Conservation (phyloP, 2,113 vertebrate species). For the Muscicapa adusta region DNA sequence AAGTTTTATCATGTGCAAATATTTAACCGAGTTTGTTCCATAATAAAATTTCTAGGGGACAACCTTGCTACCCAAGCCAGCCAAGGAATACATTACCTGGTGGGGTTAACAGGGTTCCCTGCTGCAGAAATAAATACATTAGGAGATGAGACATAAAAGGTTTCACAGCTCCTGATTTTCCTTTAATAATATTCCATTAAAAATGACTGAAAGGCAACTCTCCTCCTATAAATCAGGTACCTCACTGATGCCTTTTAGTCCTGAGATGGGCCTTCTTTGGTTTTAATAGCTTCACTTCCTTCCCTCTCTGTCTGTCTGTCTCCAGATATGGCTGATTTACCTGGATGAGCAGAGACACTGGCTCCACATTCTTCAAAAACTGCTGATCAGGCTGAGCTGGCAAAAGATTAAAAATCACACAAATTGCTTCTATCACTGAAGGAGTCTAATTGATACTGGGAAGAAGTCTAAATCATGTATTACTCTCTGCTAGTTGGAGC, state of each 20-base stretch:
- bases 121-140: slow-evolving; percentile 76
- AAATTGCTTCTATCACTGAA: slow-evolving; percentile 62
- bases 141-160: slow-evolving; percentile 66
- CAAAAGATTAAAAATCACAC: slow-evolving; percentile 63
- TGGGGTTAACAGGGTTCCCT: slow-evolving; percentile 71
- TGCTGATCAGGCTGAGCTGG: slow-evolving; percentile 56
- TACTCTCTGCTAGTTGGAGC: not conserved
- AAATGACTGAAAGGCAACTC: slow-evolving; percentile 65
- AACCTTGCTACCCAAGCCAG: slow-evolving; percentile 68
- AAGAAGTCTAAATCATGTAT: slow-evolving; percentile 6
- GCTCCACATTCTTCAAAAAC: slow-evolving; percentile 53
- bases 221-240: slow-evolving; percentile 62
- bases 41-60: slow-evolving; percentile 70
- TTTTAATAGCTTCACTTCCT: slow-evolving; percentile 64
- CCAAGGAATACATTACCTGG: slow-evolving; percentile 70
- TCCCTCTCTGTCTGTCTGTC: slow-evolving; percentile 55
- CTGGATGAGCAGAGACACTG: slow-evolving; percentile 62
- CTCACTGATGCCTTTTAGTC: slow-evolving; percentile 29
- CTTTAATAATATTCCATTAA: slow-evolving; percentile 76
- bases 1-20: slow-evolving; percentile 67
- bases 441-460: slow-evolving; percentile 31
- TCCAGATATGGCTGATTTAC: slow-evolving; percentile 69
- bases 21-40: slow-evolving; percentile 70
- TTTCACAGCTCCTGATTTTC: slow-evolving; percentile 72
- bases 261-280: slow-evolving; percentile 4